These are phyloP conservation scores for Pseudomyrmex sp. DNA, from an alignment of 1,140 invertebrate genomes.

Conservation along the genomic window DNA sequence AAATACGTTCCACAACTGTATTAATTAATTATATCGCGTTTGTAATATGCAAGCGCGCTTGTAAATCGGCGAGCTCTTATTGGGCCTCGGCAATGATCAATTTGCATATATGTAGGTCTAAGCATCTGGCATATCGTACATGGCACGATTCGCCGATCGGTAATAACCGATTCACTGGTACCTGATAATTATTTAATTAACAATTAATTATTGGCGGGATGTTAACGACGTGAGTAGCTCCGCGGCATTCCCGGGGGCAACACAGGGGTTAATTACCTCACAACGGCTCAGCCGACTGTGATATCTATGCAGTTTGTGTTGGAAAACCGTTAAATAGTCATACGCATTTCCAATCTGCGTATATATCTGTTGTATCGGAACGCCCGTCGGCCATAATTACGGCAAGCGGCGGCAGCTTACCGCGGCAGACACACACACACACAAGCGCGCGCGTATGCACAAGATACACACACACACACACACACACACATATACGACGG, in stretches of 20 bases:
- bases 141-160: constrained; percentile 46
- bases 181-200: constrained; percentile 62
- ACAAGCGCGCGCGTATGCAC: no score
- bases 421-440: neutral
- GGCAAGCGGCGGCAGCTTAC: neutral
- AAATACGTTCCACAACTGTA: neutral
- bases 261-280: constrained; percentile 53
- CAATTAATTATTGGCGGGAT: constrained; percentile 59
- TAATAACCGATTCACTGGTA: constrained; percentile 54
- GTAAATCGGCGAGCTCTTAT: constrained; percentile 4
- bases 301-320: constrained; percentile 51
- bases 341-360: constrained; percentile 51
- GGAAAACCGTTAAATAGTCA: constrained; percentile 58
- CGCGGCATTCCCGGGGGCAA: constrained; percentile 46
- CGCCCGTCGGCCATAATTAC: constrained; percentile 35
- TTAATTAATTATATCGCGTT: neutral
- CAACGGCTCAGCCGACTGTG: constrained; percentile 54
- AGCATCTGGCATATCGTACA: constrained; percentile 40
- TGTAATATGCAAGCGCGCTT: constrained; percentile 17
- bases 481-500: no score
- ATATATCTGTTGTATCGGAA: constrained; percentile 43
- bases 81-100: constrained; percentile 27
- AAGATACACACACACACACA: no score
- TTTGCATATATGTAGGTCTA: constrained; percentile 31
- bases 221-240: constrained; percentile 56